A percentile compares a stretch with the other conserved stretches of the same genome.
These are phyloP conservation scores for Tragelaphus eurycerus DNA, from an alignment of 2,797 vertebrate species.

Conservation along the genomic window DNA sequence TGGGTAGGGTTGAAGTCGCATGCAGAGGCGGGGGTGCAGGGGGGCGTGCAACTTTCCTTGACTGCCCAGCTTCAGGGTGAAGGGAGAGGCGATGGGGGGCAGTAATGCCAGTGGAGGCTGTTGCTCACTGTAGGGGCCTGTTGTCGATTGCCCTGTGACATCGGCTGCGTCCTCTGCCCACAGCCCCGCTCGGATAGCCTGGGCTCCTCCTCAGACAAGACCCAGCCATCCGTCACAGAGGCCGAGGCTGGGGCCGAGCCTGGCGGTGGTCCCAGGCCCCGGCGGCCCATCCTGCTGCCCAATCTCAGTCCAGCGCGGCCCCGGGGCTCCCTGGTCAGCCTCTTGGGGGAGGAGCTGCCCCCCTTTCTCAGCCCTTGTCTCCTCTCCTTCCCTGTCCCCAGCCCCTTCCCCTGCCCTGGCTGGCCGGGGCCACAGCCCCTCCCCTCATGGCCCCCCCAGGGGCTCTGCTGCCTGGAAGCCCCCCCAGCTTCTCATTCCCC, in stretches of 20 bases:
- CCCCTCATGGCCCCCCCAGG: constrained; percentile 77
- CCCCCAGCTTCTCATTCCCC: constrained; percentile 90
- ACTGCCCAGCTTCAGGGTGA: neutral
- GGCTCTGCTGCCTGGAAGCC: constrained; percentile 82
- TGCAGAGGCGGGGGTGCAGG: neutral
- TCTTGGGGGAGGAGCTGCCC: constrained; percentile 89
- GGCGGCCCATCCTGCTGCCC: constrained; percentile 85
- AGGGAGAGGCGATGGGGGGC: neutral
- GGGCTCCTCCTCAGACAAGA: constrained; percentile 81
- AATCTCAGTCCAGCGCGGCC: constrained; percentile 82
- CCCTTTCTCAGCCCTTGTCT: constrained; percentile 84
- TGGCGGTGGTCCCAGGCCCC: constrained; percentile 87
- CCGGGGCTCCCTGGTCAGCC: constrained; percentile 86
- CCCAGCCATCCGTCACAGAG: constrained; percentile 87
- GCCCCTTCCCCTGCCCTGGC: constrained; percentile 86
- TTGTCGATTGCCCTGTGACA: neutral
- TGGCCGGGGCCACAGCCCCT: constrained; percentile 81
- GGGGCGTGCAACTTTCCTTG: neutral
- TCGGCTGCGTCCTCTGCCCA: constrained; percentile 20
- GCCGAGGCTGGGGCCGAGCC: constrained; percentile 83
- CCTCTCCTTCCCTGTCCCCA: constrained; percentile 69
- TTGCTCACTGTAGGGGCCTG: neutral
- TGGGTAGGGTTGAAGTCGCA: fast-evolving
- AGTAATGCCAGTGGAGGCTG: neutral
- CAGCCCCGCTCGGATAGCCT: constrained; percentile 15